Conservation (phyloP, 2,113 vertebrate species). For the Seriola aureovittata region DNA sequence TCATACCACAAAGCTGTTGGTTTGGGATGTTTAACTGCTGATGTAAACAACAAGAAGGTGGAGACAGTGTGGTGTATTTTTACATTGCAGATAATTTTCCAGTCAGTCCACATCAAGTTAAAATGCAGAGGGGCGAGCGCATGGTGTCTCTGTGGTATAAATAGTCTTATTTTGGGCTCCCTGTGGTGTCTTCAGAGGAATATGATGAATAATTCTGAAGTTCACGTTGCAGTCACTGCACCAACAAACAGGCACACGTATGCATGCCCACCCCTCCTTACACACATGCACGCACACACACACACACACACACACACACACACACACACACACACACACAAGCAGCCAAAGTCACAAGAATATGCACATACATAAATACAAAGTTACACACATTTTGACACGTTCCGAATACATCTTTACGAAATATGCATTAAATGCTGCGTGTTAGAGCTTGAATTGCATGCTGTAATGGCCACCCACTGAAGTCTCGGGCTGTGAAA, state of each 20-base stretch:
- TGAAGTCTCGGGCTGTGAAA: constrained; percentile 64
- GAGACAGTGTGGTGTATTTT: constrained; percentile 6
- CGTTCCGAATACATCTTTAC: constrained; percentile 62
- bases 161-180: constrained; percentile 58
- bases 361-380: constrained; percentile 58
- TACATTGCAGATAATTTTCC: constrained; percentile 44
- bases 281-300: constrained; percentile 23
- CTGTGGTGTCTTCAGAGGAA: constrained; percentile 54
- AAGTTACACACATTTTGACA: constrained; percentile 56
- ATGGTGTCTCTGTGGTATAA: constrained; percentile 49
- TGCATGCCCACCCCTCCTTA: constrained; percentile 5
- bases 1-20: not conserved
- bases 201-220: constrained; percentile 72
- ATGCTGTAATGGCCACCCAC: constrained; percentile 59
- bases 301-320: constrained; percentile 16
- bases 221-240: constrained; percentile 69
- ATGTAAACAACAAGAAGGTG: constrained; percentile 30
- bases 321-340: constrained; percentile 17
- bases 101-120: constrained; percentile 43
- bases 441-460: constrained; percentile 49
- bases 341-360: constrained; percentile 31
- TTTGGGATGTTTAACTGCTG: constrained; percentile 13
- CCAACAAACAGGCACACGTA: constrained; percentile 43
- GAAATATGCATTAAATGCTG: constrained; percentile 51
- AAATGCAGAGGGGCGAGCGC: constrained; percentile 52